A percentile compares a stretch with the other conserved stretches of the same genome.
Conservation (phyloP, 2,888 invertebrate genomes). For the Ommatoiulus sabulosus region DNA sequence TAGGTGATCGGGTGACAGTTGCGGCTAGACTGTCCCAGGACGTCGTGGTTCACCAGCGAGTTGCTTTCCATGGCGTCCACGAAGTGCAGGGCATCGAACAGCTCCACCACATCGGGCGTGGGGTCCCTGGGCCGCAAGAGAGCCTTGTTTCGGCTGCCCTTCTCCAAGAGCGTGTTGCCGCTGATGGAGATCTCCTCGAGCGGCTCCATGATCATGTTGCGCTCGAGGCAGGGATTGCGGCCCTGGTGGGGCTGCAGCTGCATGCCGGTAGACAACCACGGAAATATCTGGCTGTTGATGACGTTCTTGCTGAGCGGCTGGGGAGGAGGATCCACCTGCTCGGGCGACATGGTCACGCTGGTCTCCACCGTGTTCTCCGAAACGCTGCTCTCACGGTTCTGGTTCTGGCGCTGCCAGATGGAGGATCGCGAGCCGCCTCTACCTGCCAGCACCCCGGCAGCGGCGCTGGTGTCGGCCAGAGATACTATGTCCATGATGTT, state of each 20-base stretch:
- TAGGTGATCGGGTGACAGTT: slow-evolving; percentile 74
- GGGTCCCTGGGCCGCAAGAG: not conserved
- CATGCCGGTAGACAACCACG: slow-evolving; percentile 60
- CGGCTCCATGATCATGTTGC: slow-evolving; percentile 75
- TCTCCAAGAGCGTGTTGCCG: slow-evolving; percentile 67
- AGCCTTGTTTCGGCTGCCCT: slow-evolving; percentile 61
- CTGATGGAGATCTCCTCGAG: slow-evolving; percentile 71
- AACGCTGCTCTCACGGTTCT: slow-evolving; percentile 64
- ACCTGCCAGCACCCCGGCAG: slow-evolving; percentile 26
- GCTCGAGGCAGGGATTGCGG: slow-evolving; percentile 83
- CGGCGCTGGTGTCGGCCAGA: slow-evolving; percentile 14
- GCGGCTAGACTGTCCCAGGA: slow-evolving; percentile 64
- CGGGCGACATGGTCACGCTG: slow-evolving; percentile 72
- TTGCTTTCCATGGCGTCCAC: slow-evolving; percentile 65
- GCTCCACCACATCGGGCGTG: slow-evolving; percentile 61
- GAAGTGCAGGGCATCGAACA: slow-evolving; percentile 64
- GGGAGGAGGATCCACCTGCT: slow-evolving; percentile 60
- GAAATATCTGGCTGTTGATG: slow-evolving; percentile 71
- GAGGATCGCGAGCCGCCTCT: not conserved
- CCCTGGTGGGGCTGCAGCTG: slow-evolving; percentile 84
- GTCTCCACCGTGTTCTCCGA: slow-evolving; percentile 75
- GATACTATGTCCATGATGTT: slow-evolving; percentile 57
- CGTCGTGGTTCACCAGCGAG: slow-evolving; percentile 70
- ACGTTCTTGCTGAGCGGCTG: slow-evolving; percentile 64
- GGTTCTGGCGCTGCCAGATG: slow-evolving; percentile 47